phyloP scores from a whole-genome alignment of 1,140 invertebrate species.

The Achroia grisella region DNA sequence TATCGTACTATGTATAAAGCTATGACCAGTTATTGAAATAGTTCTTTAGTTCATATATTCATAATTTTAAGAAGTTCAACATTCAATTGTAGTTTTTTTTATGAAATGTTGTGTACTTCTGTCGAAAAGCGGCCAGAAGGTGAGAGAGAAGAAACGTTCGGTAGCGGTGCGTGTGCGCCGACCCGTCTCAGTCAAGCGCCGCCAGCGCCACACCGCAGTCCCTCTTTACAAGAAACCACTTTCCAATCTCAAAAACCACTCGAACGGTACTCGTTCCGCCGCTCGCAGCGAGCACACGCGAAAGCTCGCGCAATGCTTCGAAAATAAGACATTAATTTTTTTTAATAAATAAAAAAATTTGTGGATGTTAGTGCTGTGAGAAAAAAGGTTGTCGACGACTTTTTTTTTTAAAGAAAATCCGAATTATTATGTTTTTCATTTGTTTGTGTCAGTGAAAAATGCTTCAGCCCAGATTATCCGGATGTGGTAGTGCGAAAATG shows the following conservation, averaged over 20 bases:
- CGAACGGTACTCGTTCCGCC: constrained; percentile 10
- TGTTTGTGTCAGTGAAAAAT: constrained; percentile 47
- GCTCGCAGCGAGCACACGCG: background rate
- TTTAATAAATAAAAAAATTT: background rate
- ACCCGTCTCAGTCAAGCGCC: constrained; percentile 23
- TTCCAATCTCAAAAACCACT: constrained; percentile 17
- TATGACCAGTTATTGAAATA: no score
- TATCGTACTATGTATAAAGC: no score
- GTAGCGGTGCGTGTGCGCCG: constrained; percentile 15
- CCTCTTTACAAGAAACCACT: constrained; percentile 3
- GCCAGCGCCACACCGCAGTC: constrained; percentile 16
- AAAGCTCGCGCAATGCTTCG: constrained; percentile 12
- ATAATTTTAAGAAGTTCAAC: no score
- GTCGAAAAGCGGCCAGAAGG: constrained; percentile 8
- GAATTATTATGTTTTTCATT: constrained; percentile 11
- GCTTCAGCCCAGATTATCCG: constrained; percentile 56
- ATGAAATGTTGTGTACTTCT: constrained; percentile 5
- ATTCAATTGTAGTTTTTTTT: no score
- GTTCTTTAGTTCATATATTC: no score
- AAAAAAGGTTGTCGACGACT: constrained; percentile 3
- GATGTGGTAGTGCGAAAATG: constrained; percentile 37
- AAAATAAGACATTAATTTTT: constrained; percentile 4
- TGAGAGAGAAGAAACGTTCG: constrained; percentile 17
- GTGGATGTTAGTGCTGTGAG: constrained; percentile 12
- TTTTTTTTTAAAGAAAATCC: no score